Evolutionary conservation across 2,888 invertebrate genomes (phyloP).

Genomic region (Chymomyza caudatula): DNA sequence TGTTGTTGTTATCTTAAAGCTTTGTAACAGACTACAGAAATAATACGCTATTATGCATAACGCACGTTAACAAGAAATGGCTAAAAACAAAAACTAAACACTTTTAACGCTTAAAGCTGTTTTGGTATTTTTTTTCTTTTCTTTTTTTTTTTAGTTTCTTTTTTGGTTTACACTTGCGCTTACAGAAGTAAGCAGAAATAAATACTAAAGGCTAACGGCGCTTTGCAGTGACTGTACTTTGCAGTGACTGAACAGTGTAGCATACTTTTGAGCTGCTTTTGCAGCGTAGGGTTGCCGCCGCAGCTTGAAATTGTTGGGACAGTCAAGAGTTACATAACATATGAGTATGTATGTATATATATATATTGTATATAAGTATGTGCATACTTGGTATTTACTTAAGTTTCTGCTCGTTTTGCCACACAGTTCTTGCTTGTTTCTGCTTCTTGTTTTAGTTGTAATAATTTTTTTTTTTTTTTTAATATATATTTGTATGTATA

Average conservation of each 20-base stretch:
- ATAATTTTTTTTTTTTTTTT: slow-evolving; percentile 14
- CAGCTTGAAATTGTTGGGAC: neutral
- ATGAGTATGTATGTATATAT: neutral
- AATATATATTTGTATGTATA: slow-evolving; percentile 35
- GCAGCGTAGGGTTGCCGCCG: too few relatives aligned
- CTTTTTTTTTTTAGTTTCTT: neutral
- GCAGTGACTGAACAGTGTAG: neutral
- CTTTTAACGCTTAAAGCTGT: slow-evolving; percentile 63
- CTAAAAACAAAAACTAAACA: slow-evolving; percentile 36
- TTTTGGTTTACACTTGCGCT: slow-evolving; percentile 19
- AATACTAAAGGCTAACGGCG: neutral
- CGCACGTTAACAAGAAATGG: slow-evolving; percentile 61
- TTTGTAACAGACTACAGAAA: slow-evolving; percentile 46
- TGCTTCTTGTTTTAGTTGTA: slow-evolving; percentile 16
- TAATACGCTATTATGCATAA: slow-evolving; percentile 47
- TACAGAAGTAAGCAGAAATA: slow-evolving; percentile 15
- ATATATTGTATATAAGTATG: slow-evolving; percentile 6
- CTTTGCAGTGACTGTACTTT: neutral
- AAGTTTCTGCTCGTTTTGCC: neutral
- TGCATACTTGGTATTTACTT: neutral
- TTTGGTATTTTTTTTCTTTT: slow-evolving; percentile 17
- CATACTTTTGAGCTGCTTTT: neutral
- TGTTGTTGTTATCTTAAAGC: slow-evolving; percentile 20
- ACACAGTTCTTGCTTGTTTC: slow-evolving; percentile 14
- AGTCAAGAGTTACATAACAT: neutral